Evolutionary conservation across 37 sponge, comb jelly and placozoan genomes (phyloP).

Genomic region (Cliona cf. orientalis): DNA sequence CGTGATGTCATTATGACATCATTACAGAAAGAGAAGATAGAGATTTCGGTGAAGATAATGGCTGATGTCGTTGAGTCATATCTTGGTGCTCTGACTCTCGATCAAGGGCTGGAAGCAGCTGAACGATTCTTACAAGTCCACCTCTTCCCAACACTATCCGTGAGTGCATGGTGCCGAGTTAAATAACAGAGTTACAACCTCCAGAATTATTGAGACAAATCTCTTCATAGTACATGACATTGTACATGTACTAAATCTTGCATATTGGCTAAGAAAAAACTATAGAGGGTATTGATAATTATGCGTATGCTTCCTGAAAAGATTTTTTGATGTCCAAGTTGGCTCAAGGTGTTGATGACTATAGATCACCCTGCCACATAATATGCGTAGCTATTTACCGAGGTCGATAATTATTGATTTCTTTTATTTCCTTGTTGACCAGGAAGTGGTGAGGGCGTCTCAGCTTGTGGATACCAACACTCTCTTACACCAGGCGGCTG

Average conservation of each 20-base stretch:
- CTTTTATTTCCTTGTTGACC: background rate
- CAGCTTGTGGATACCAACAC: conserved; percentile 62
- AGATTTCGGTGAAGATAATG: conserved; percentile 36
- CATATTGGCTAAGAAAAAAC: too few relatives aligned
- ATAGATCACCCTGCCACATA: too few relatives aligned
- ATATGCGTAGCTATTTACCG: too few relatives aligned
- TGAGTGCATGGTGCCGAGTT: background rate
- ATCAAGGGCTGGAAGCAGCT: conserved; percentile 57
- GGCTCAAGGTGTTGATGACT: too few relatives aligned
- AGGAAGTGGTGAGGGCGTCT: conserved; percentile 28
- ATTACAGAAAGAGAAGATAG: conserved; percentile 19
- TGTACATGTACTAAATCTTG: too few relatives aligned
- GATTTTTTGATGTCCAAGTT: too few relatives aligned
- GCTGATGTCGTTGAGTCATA: conserved; percentile 79
- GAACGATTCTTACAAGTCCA: conserved; percentile 56
- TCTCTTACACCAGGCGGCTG: conserved; percentile 50
- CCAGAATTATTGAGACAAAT: background rate
- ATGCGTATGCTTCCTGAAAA: too few relatives aligned
- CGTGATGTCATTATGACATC: background rate
- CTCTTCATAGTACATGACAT: too few relatives aligned
- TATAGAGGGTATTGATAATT: too few relatives aligned
- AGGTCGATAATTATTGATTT: too few relatives aligned
- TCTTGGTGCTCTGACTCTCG: conserved; percentile 73
- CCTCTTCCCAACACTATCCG: conserved; percentile 66
- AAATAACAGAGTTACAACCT: background rate